phyloP scores from a whole-genome alignment of 2,888 invertebrate genomes.

The Nymphalis c-album region DNA sequence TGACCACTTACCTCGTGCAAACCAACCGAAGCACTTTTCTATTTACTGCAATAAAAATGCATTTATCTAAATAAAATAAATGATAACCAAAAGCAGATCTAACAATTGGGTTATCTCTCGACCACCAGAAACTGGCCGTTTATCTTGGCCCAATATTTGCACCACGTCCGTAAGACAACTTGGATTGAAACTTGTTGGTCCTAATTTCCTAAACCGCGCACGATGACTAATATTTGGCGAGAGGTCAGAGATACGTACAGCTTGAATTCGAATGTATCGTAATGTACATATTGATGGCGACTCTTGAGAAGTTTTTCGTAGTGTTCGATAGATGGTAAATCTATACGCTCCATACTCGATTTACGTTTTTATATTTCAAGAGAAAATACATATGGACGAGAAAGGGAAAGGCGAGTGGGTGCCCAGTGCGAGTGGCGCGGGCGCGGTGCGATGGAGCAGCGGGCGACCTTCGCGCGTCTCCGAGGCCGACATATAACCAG shows the following conservation, averaged over 20 bases:
- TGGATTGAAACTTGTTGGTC: background rate
- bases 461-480: slow-evolving; percentile 45
- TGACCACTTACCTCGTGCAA: too few species aligned
- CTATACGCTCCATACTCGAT: background rate
- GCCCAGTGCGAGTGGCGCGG: background rate
- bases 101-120: slow-evolving; percentile 21
- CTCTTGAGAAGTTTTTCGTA: too few species aligned
- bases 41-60: too few species aligned
- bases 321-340: background rate
- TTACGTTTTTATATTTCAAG: background rate
- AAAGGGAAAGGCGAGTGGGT: slow-evolving; percentile 26
- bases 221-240: background rate
- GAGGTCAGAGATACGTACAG: background rate
- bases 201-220: too few species aligned
- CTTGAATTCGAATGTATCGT: too few species aligned
- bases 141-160: slow-evolving; percentile 1
- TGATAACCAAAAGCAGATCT: background rate
- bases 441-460: background rate
- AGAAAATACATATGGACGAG: slow-evolving; percentile 4
- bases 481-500: slow-evolving; percentile 58
- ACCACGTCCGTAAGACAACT: background rate
- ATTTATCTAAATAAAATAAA: background rate
- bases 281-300: too few species aligned
- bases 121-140: background rate
- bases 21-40: too few species aligned